Percentiles rank a stretch among this genome's conserved stretches.
These are phyloP conservation scores for Platanista minor DNA, from an alignment of 2,113 vertebrate genomes.

Conservation along the genomic window DNA sequence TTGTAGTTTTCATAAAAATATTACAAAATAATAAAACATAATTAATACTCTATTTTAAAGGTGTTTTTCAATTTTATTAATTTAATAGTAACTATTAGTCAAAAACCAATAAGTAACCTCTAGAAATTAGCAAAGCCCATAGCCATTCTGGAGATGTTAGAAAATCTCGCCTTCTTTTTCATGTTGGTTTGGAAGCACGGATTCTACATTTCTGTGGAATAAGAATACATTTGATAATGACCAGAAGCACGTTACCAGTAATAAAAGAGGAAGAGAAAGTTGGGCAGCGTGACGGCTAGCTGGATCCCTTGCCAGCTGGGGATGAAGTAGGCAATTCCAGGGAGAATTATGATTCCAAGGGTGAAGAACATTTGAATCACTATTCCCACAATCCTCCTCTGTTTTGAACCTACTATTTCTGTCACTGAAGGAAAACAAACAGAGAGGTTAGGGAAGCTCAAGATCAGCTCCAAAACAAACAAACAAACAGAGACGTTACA, in stretches of 20 bases:
- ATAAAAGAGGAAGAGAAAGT: conserved; percentile 92
- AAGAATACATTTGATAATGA: background rate
- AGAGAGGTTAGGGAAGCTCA: conserved; percentile 55
- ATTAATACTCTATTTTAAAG: background rate
- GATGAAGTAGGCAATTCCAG: conserved; percentile 93
- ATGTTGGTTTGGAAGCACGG: background rate
- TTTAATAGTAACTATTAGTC: background rate
- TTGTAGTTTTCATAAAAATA: background rate
- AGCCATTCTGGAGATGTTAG: background rate
- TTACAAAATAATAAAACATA: background rate
- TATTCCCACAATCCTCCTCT: conserved; percentile 90
- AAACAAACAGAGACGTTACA: background rate
- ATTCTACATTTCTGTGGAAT: background rate
- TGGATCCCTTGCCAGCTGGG: conserved; percentile 93
- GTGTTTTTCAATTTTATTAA: background rate
- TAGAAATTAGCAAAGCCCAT: background rate
- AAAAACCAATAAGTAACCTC: background rate
- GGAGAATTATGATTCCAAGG: conserved; percentile 90
- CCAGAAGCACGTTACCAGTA: conserved; percentile 87
- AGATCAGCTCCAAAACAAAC: background rate
- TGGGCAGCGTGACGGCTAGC: conserved; percentile 90
- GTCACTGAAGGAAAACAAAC: conserved; percentile 86
- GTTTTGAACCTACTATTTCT: conserved; percentile 93
- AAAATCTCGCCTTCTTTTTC: background rate
- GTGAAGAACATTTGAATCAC: conserved; percentile 96